phyloP scores from a whole-genome alignment of 2,888 invertebrate species.

The Sphecodes monilicornis region DNA sequence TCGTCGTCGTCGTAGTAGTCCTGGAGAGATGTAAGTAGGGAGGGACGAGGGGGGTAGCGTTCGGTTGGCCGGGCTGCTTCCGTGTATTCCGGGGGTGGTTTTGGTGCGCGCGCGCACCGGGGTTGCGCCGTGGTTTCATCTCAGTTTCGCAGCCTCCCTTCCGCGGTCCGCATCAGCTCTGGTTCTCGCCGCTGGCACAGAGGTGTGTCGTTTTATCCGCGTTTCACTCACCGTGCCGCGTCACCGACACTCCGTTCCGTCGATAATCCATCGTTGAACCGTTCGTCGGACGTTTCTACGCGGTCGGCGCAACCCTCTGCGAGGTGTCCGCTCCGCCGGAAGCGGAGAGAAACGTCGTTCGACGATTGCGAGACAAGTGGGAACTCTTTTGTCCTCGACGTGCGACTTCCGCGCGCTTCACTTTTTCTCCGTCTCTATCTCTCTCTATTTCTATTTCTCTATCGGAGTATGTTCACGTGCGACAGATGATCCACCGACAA shows the following conservation, averaged over 20 bases:
- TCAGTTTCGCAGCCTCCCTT: constrained; percentile 84
- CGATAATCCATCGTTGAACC: constrained; percentile 13
- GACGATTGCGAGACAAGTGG: constrained; percentile 21
- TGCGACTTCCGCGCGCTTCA: constrained; percentile 17
- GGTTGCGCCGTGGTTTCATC: constrained; percentile 78
- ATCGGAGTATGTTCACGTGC: constrained; percentile 43
- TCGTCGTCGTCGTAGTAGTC: constrained; percentile 41
- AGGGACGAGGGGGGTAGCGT: constrained; percentile 61
- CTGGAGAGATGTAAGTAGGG: constrained; percentile 54
- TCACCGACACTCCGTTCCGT: neutral
- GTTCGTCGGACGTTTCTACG: neutral
- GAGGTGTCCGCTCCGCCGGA: neutral
- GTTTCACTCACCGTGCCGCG: constrained; percentile 39
- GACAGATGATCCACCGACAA: constrained; percentile 41
- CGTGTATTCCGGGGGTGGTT: constrained; percentile 78
- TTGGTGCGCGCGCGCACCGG: constrained; percentile 78
- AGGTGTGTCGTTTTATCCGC: constrained; percentile 75
- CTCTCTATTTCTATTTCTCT: neutral
- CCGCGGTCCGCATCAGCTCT: constrained; percentile 79
- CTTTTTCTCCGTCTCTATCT: neutral
- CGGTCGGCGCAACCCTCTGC: neutral
- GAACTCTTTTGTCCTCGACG: neutral
- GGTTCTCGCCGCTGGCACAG: constrained; percentile 69
- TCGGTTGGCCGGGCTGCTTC: constrained; percentile 77
- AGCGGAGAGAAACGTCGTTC: neutral